Percentiles rank a stretch among this genome's conserved stretches.
phyloP scores from a whole-genome alignment of 2,113 vertebrate genomes.

The Bungarus multicinctus region DNA sequence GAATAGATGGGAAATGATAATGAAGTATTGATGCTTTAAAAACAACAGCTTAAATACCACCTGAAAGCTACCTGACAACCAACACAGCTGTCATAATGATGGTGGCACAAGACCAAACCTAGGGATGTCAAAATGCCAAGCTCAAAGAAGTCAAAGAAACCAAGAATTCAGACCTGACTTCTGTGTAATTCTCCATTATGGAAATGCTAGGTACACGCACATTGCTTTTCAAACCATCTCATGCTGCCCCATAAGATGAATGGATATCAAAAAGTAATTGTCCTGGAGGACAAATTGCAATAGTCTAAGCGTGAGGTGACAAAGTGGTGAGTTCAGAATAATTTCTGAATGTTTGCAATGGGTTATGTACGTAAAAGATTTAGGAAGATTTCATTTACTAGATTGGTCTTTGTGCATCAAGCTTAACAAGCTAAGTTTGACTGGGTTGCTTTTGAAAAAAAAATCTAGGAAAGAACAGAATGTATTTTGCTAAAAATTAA shows the following conservation, averaged over 20 bases:
- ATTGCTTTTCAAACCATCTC: background rate
- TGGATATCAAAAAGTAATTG: background rate
- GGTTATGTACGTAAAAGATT: constrained; percentile 5
- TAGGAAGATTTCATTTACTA: background rate
- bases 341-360: background rate
- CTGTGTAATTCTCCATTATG: background rate
- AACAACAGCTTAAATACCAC: background rate
- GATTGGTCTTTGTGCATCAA: background rate
- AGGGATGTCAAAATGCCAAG: background rate
- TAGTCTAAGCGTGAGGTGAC: background rate
- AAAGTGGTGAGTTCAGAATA: background rate
- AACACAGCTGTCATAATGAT: background rate
- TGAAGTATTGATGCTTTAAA: background rate
- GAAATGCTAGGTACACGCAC: background rate
- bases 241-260: background rate
- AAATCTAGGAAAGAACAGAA: background rate
- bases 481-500: background rate
- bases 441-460: background rate
- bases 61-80: background rate
- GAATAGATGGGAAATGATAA: background rate
- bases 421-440: background rate
- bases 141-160: background rate
- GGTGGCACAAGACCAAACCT: background rate
- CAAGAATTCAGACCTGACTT: background rate
- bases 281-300: background rate